These are phyloP conservation scores for Atethmia centrago DNA, from an alignment of 2,888 invertebrate genomes.

Conservation along the genomic window DNA sequence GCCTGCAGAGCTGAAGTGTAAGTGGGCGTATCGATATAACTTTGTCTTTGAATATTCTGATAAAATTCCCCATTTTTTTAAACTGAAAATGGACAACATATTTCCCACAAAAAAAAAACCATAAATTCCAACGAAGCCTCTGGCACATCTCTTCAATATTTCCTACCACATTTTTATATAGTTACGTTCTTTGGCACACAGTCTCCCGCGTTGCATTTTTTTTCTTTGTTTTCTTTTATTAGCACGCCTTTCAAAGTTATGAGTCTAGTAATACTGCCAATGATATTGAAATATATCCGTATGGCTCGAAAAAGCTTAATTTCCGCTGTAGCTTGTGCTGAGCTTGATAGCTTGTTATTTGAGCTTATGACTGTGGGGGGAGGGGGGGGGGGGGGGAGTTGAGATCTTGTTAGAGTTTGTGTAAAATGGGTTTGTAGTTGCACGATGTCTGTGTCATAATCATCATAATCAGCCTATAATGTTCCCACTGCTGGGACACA, in stretches of 20 bases:
- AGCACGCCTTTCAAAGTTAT: constrained; percentile 32
- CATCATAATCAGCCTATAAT: too few relatives aligned
- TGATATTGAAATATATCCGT: constrained; percentile 47
- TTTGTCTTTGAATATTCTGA: too few relatives aligned
- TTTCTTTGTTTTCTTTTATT: constrained; percentile 18
- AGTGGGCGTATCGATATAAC: too few relatives aligned
- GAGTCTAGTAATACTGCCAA: constrained; percentile 42
- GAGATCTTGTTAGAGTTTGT: background rate
- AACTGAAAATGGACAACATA: background rate
- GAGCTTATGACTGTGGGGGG: background rate
- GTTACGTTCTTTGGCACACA: background rate
- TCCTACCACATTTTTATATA: constrained; percentile 16
- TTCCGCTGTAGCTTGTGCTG: constrained; percentile 20
- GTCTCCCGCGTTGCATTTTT: background rate
- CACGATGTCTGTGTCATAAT: background rate
- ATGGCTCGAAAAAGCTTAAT: constrained; percentile 34
- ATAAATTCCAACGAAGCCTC: background rate
- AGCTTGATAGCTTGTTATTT: constrained; percentile 42
- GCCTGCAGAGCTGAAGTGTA: too few relatives aligned
- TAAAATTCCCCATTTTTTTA: background rate
- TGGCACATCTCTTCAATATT: constrained; percentile 15
- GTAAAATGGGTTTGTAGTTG: background rate
- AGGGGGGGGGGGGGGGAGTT: too few relatives aligned
- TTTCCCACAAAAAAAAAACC: background rate
- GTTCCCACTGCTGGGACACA: too few relatives aligned